A percentile compares a stretch with the other conserved stretches of the same genome.
Conservation (phyloP, 2,888 invertebrate species). For the Oligia latruncula region DNA sequence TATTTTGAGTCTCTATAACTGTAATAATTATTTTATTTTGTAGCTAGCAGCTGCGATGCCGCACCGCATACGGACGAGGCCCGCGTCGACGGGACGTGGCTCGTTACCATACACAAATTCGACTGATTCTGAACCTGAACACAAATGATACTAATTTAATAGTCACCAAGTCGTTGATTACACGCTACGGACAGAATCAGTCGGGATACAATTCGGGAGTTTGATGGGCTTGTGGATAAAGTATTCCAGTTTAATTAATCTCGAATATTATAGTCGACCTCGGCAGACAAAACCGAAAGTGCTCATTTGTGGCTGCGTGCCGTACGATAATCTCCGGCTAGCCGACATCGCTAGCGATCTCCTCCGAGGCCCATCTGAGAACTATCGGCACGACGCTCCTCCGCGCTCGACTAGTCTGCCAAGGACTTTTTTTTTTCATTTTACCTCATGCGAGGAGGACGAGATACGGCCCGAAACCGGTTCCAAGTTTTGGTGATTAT, state of each 20-base stretch:
- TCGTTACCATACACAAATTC: slow-evolving; percentile 73
- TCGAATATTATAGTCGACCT: slow-evolving; percentile 61
- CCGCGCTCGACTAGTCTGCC: slow-evolving; percentile 75
- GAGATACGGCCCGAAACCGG: slow-evolving; percentile 83
- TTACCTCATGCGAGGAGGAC: slow-evolving; percentile 84
- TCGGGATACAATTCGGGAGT: slow-evolving; percentile 77
- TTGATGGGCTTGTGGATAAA: slow-evolving; percentile 71
- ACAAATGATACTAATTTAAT: slow-evolving; percentile 57
- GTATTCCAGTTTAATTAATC: slow-evolving; percentile 60
- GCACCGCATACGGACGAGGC: slow-evolving; percentile 88
- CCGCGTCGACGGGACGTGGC: slow-evolving; percentile 87
- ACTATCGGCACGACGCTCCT: slow-evolving; percentile 70
- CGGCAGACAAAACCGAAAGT: slow-evolving; percentile 65
- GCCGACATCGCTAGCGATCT: slow-evolving; percentile 76
- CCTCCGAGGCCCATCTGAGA: slow-evolving; percentile 79
- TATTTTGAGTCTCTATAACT: slow-evolving; percentile 90
- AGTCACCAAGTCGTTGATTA: slow-evolving; percentile 21
- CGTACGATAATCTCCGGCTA: slow-evolving; percentile 69
- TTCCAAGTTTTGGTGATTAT: slow-evolving; percentile 86
- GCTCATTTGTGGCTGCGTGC: slow-evolving; percentile 71
- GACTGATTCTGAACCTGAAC: slow-evolving; percentile 75
- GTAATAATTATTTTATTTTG: slow-evolving; percentile 87
- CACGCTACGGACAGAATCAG: slow-evolving; percentile 73
- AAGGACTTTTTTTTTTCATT: slow-evolving; percentile 80
- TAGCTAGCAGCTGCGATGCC: slow-evolving; percentile 86